Percentiles rank a stretch among this genome's conserved stretches.
Evolutionary conservation across 2,797 vertebrate species (phyloP).

Genomic region (Sardinella longiceps): DNA sequence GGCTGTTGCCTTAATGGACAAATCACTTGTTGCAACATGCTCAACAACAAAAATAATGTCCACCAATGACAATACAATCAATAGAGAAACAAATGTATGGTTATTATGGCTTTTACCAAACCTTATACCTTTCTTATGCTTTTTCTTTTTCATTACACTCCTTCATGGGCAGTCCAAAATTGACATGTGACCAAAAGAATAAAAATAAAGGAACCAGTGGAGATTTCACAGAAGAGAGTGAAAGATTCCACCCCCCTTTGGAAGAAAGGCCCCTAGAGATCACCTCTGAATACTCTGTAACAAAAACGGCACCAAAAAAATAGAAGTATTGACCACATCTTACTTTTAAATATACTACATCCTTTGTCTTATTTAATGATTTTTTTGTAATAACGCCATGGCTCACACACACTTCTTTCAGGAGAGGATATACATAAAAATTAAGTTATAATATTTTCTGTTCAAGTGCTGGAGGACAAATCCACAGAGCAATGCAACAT

Average conservation of each 20-base stretch:
- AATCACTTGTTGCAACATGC: constrained; percentile 57
- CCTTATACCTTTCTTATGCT: constrained; percentile 38
- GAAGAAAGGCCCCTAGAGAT: constrained; percentile 43
- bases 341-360: constrained; percentile 68
- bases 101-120: constrained; percentile 54
- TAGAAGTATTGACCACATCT: constrained; percentile 60
- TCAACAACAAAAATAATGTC: constrained; percentile 51
- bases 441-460: constrained; percentile 52
- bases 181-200: constrained; percentile 49
- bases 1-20: constrained; percentile 25
- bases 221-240: constrained; percentile 40
- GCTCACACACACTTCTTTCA: constrained; percentile 60
- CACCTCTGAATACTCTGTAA: constrained; percentile 50
- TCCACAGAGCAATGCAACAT: constrained; percentile 56
- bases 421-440: constrained; percentile 61
- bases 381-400: constrained; percentile 60
- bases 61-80: constrained; percentile 41
- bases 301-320: constrained; percentile 67
- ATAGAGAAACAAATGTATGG: constrained; percentile 24
- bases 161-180: constrained; percentile 23
- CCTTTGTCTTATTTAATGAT: constrained; percentile 49
- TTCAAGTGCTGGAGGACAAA: constrained; percentile 61
- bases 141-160: constrained; percentile 17
- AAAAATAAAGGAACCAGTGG: constrained; percentile 58
- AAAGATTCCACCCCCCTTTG: constrained; percentile 44